A percentile compares a stretch with the other conserved stretches of the same genome.
phyloP scores from a whole-genome alignment of 2,113 vertebrate genomes.

The Vireo altiloquus region DNA sequence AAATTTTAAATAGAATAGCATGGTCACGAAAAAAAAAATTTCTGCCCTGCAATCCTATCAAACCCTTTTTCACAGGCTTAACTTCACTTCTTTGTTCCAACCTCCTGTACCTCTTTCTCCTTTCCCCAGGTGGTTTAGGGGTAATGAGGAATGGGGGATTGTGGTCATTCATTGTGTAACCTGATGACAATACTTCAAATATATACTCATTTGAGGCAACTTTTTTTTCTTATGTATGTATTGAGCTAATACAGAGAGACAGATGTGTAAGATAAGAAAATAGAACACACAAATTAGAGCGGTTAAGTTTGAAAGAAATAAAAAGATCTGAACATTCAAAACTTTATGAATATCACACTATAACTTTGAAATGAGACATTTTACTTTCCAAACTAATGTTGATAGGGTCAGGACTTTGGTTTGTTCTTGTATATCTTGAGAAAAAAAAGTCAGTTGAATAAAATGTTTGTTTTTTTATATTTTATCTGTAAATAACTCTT shows the following conservation, averaged over 20 bases:
- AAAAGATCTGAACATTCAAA: background rate
- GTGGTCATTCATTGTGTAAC: background rate
- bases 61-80: background rate
- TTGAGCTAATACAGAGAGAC: background rate
- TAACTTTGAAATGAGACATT: background rate
- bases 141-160: background rate
- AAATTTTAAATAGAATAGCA: background rate
- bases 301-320: background rate
- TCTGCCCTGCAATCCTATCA: fast-evolving
- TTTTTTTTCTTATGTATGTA: background rate
- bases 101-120: background rate
- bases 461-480: background rate
- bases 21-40: background rate
- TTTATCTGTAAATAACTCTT: background rate
- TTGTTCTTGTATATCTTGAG: background rate
- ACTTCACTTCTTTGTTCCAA: background rate
- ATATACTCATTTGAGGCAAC: background rate
- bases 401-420: background rate
- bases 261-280: background rate
- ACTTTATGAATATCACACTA: background rate
- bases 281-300: background rate
- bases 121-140: fast-evolving
- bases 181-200: background rate
- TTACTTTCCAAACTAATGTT: background rate
- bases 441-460: background rate